A percentile compares a stretch with the other conserved stretches of the same genome.
Evolutionary conservation across 1,140 invertebrate species (phyloP).

Genomic region (Drosophila varians): DNA sequence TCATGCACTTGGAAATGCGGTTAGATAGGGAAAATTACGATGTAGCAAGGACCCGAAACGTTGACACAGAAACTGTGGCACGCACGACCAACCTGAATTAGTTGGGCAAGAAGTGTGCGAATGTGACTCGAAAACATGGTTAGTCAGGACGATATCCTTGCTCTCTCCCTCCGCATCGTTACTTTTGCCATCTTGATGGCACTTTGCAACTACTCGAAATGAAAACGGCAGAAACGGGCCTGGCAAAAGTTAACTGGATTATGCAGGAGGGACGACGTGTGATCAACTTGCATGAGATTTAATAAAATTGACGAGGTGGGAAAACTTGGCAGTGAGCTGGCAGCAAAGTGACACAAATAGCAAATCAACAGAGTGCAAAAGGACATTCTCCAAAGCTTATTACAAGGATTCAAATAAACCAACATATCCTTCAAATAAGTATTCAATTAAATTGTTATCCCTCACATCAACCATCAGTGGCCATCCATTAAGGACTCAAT

Average conservation of each 20-base stretch:
- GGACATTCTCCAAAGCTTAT: too few species aligned
- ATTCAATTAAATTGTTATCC: slow-evolving; percentile 3
- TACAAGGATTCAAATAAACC: not conserved
- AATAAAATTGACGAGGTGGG: slow-evolving; percentile 34
- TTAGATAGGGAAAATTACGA: slow-evolving; percentile 55
- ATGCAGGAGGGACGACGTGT: slow-evolving; percentile 31
- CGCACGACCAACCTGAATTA: slow-evolving; percentile 49
- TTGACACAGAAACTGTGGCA: slow-evolving; percentile 54
- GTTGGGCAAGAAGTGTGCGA: slow-evolving; percentile 21
- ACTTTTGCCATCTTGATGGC: slow-evolving; percentile 15
- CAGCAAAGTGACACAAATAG: slow-evolving; percentile 14
- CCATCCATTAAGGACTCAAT: slow-evolving; percentile 1
- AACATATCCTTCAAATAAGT: not conserved
- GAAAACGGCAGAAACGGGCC: slow-evolving; percentile 7
- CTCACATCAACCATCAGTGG: not conserved
- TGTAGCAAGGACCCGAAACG: slow-evolving; percentile 12
- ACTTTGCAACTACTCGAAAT: slow-evolving; percentile 29
- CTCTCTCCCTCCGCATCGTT: not conserved
- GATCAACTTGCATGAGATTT: slow-evolving; percentile 41
- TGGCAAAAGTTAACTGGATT: slow-evolving; percentile 42
- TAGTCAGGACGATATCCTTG: slow-evolving; percentile 24
- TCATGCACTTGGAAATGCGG: slow-evolving; percentile 38
- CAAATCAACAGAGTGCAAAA: slow-evolving; percentile 1
- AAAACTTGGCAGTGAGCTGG: slow-evolving; percentile 8
- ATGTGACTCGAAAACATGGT: slow-evolving; percentile 19